Evolutionary conservation across 2,797 vertebrate genomes (phyloP), one percentile per base, ranked within the genome.

Genomic region (Hypotaenidia okinawae): DNA sequence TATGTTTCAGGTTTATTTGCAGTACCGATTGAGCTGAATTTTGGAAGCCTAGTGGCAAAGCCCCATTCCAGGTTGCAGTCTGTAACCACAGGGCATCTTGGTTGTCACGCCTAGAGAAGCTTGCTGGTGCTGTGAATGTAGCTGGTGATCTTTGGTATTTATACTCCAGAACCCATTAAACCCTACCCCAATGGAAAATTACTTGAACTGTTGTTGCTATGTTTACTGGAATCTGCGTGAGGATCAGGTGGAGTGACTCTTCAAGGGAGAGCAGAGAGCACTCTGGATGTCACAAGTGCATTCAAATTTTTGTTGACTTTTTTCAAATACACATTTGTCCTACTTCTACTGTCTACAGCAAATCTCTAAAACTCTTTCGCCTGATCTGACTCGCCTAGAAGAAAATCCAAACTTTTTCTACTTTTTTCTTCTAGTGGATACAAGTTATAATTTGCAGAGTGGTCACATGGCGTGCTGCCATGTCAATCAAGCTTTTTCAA

Each of bases 401-500:
- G 81, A 88, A 91, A 82, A 16, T 12, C 15, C 19, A 41, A 82
- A 87, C 16, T 68, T 83, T 57, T 86, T 70, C 54, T 61, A 18
- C 45, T 72, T 90, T 90, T 86, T 77, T 28, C 12, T 84, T 57
- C 39, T 24, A 13, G 25, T 63, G 67, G 32, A 39, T 89, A 19
- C 14, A 91, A 82, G 39, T 84, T 92, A 69, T 76, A 73, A 78
- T 90, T 95, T 86, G n/a, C 32, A 84, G 68, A 90, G 47, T 13
- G 87, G 52, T 52, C 73, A 51, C 79, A 6, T 87, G 67, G 51
- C 5, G 3, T n/a, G 52, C 33, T 51, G 41, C 28, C 11, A 7
- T 6, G 43, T 66, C 96, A 95, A 69, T 95, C 93, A 89, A 84
- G 25, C 17, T 64, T 70, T 94, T 66, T 12, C 32, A 93, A 94